Conservation (phyloP, 2,888 invertebrate genomes). For the Diabrotica balteata region DNA sequence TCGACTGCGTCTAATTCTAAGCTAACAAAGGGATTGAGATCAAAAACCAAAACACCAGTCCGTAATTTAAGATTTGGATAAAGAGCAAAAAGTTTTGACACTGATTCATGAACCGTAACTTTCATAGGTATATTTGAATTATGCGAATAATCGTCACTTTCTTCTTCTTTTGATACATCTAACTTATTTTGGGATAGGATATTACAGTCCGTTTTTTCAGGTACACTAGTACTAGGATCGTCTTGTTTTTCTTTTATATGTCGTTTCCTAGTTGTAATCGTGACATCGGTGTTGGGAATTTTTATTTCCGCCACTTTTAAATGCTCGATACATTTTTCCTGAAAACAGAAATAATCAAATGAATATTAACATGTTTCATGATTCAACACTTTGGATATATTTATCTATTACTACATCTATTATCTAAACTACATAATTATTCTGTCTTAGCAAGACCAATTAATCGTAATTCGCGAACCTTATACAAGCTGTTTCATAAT, state of each 20-base stretch:
- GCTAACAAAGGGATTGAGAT: slow-evolving; percentile 5
- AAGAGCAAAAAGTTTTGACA: background rate
- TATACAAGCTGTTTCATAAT: too few relatives aligned
- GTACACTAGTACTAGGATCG: background rate
- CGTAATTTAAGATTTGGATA: slow-evolving; percentile 5
- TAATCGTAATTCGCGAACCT: too few relatives aligned
- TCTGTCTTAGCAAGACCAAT: too few relatives aligned
- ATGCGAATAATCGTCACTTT: too few relatives aligned
- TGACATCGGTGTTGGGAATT: background rate
- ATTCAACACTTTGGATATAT: too few relatives aligned
- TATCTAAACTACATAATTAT: too few relatives aligned
- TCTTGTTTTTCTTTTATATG: background rate
- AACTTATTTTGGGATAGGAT: background rate
- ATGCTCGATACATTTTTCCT: background rate
- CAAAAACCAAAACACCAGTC: background rate
- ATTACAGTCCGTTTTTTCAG: background rate
- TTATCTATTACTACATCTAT: too few relatives aligned
- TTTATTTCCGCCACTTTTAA: background rate
- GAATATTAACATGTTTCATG: too few relatives aligned
- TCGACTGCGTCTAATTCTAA: slow-evolving; percentile 16
- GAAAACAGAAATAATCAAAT: background rate
- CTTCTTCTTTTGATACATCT: background rate
- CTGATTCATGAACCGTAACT: background rate
- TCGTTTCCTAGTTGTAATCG: too few relatives aligned
- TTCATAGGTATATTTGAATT: too few relatives aligned